These are phyloP conservation scores for Mus spretus DNA, from an alignment of 2,797 vertebrate species.

Conservation along the genomic window DNA sequence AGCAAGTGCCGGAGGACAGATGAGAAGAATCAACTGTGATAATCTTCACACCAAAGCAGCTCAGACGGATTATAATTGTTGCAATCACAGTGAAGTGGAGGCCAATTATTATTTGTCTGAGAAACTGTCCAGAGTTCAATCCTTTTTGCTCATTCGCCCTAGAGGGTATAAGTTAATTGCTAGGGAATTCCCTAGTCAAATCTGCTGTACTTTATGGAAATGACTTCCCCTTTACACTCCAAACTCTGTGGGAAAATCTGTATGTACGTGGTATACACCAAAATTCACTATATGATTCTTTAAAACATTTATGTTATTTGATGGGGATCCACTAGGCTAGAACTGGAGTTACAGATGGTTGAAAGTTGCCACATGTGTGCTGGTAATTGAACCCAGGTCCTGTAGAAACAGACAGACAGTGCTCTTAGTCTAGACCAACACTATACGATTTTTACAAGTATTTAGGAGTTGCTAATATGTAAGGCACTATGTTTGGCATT, in stretches of 20 bases:
- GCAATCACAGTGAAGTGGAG: neutral
- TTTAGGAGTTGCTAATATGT: neutral
- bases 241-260: neutral
- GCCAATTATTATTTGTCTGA: conserved; percentile 26
- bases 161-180: neutral
- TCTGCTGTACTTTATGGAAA: conserved; percentile 28
- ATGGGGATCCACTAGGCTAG: neutral
- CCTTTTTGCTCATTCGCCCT: neutral
- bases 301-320: neutral
- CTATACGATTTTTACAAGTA: conserved; percentile 10
- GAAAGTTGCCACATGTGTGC: neutral
- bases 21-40: neutral
- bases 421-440: neutral
- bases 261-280: neutral
- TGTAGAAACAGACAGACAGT: neutral
- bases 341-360: neutral
- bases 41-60: neutral
- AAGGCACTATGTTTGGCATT: neutral
- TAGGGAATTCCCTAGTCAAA: neutral
- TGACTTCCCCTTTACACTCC: neutral
- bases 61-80: neutral
- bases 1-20: conserved; percentile 4
- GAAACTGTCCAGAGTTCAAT: neutral
- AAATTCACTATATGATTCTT: conserved; percentile 4
- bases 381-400: neutral